A percentile compares a stretch with the other conserved stretches of the same genome.
Evolutionary conservation across 2,113 vertebrate genomes (phyloP).

Genomic region (Eurystomus gularis): DNA sequence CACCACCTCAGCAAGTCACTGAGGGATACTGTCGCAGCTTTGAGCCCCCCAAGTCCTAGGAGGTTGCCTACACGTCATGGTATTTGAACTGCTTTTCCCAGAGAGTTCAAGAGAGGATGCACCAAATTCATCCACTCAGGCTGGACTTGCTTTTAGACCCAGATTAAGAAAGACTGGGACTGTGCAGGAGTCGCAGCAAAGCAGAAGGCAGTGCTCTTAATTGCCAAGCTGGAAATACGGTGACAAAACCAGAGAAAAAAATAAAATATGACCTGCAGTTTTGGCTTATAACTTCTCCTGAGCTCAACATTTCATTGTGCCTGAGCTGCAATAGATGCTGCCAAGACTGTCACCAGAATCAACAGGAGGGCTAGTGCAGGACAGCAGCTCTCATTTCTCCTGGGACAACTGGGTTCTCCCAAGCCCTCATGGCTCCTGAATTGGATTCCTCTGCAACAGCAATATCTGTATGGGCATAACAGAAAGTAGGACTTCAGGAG

Average conservation of each 20-base stretch:
- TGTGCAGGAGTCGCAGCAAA: not conserved
- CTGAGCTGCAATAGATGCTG: not conserved
- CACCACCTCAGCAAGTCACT: not conserved
- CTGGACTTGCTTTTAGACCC: not conserved
- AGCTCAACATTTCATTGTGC: not conserved
- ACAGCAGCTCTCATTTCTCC: not conserved
- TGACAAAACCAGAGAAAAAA: not conserved
- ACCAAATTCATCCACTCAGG: not conserved
- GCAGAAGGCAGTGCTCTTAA: not conserved
- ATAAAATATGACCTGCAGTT: not conserved
- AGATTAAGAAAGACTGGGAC: not conserved
- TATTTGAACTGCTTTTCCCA: accelerated
- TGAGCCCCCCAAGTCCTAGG: not conserved
- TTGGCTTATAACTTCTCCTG: not conserved
- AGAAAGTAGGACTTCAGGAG: not conserved
- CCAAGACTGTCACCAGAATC: not conserved
- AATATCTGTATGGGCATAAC: not conserved
- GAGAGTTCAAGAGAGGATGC: not conserved
- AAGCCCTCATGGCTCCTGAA: accelerated
- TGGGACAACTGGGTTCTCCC: not conserved
- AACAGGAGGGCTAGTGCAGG: not conserved
- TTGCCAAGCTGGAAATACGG: not conserved
- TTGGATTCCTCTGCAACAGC: not conserved
- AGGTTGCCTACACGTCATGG: accelerated
- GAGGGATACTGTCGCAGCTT: not conserved